phyloP scores from a whole-genome alignment of 2,888 invertebrate species.

The Scaptomyza caliginosa region DNA sequence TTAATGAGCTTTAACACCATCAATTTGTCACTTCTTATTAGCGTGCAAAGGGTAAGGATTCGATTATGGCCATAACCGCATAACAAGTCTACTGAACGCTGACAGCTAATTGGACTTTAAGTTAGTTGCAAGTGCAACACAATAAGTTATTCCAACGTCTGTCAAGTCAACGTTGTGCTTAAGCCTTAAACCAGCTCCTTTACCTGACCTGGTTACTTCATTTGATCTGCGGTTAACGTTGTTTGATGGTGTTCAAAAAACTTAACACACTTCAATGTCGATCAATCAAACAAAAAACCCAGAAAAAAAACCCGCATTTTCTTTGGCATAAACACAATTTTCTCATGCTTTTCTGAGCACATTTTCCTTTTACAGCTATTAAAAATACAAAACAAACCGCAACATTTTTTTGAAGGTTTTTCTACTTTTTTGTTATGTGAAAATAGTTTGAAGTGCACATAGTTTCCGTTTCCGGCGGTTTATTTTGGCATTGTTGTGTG shows the following conservation, averaged over 20 bases:
- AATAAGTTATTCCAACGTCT: constrained; percentile 7
- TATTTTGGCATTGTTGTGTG: constrained; percentile 79
- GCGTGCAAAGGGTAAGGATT: constrained; percentile 55
- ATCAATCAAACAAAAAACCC: not conserved
- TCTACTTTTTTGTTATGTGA: constrained; percentile 6
- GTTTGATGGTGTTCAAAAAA: not conserved
- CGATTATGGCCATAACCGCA: constrained; percentile 3
- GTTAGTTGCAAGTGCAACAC: constrained; percentile 23
- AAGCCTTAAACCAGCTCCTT: not conserved
- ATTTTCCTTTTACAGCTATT: constrained; percentile 20
- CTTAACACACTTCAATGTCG: not conserved
- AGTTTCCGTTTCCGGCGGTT: constrained; percentile 78
- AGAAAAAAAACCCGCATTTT: constrained; percentile 1
- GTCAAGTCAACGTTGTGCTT: constrained; percentile 2
- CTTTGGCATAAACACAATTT: constrained; percentile 49
- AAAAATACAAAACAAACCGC: constrained; percentile 50
- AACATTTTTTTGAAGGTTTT: constrained; percentile 26
- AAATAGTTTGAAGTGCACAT: constrained; percentile 46
- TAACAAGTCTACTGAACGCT: constrained; percentile 18
- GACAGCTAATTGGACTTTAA: constrained; percentile 35
- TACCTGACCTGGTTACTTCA: not conserved
- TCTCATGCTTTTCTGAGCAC: constrained; percentile 56
- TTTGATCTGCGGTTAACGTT: not conserved
- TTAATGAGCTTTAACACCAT: constrained; percentile 82
- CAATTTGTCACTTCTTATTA: constrained; percentile 83